Percentiles rank a stretch among this genome's conserved stretches.
These are phyloP conservation scores for Leptosomus discolor DNA, from an alignment of 2,113 vertebrate species.

Conservation along the genomic window DNA sequence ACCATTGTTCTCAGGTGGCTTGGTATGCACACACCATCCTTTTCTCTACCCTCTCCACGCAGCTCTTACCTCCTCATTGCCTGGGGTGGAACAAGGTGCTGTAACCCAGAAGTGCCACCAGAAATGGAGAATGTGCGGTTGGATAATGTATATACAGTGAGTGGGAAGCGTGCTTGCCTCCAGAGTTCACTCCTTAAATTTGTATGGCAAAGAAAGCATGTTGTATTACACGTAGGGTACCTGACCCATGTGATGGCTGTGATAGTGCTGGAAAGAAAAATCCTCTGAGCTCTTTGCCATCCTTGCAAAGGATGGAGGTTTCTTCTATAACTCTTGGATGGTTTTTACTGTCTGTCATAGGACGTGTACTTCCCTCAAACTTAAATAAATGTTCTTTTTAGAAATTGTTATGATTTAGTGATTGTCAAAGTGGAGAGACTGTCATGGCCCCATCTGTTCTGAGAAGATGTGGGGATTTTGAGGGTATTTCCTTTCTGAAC, in stretches of 20 bases:
- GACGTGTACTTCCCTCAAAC: background rate
- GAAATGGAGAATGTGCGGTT: background rate
- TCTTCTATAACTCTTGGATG: background rate
- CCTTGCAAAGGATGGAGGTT: background rate
- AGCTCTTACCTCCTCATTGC: background rate
- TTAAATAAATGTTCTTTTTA: background rate
- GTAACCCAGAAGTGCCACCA: background rate
- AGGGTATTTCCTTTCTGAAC: background rate
- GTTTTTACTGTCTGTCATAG: background rate
- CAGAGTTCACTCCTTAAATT: background rate
- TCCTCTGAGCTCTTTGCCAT: background rate
- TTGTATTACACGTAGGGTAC: background rate
- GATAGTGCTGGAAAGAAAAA: background rate
- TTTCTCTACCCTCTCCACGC: background rate
- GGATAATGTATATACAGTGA: background rate
- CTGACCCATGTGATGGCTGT: background rate
- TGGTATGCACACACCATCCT: accelerated
- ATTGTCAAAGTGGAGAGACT: background rate
- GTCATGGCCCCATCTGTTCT: accelerated
- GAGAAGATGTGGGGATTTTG: background rate
- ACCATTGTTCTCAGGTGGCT: background rate
- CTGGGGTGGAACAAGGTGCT: background rate
- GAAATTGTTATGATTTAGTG: background rate
- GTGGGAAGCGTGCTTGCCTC: background rate
- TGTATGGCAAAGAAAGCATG: background rate